phyloP scores from a whole-genome alignment of 2,888 invertebrate genomes.

The Bombylius major region DNA sequence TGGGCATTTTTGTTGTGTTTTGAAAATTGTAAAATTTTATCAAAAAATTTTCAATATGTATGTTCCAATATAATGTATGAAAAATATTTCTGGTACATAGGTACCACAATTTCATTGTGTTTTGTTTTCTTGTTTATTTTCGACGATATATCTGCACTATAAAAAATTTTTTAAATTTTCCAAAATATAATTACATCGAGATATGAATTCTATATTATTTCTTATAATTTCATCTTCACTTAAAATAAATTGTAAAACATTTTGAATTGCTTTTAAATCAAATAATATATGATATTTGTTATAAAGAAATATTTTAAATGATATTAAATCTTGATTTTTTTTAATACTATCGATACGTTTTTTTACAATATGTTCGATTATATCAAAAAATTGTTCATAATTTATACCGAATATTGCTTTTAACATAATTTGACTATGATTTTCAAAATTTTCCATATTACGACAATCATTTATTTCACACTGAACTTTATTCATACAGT shows the following conservation, averaged over 20 bases:
- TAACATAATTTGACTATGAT: constrained; percentile 71
- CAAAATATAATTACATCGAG: not conserved
- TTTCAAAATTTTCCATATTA: constrained; percentile 57
- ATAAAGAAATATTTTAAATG: constrained; percentile 3
- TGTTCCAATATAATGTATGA: no score
- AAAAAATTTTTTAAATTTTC: not conserved
- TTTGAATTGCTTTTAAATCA: constrained; percentile 4
- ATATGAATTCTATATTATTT: not conserved
- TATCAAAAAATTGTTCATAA: constrained; percentile 51
- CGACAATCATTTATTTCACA: constrained; percentile 68
- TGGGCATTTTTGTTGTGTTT: no score
- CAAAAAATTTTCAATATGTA: no score
- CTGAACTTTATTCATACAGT: constrained; percentile 53
- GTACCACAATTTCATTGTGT: no score
- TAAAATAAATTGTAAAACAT: not conserved
- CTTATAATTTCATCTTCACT: not conserved
- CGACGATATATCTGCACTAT: no score
- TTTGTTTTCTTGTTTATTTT: no score
- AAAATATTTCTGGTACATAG: no score
- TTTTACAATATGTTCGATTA: constrained; percentile 50
- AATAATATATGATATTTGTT: constrained; percentile 3
- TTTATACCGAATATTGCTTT: constrained; percentile 68
- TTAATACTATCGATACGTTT: constrained; percentile 33
- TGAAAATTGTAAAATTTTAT: no score
- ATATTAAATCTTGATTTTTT: not conserved